Evolutionary conservation across 2,797 vertebrate genomes (phyloP), one percentile per base, ranked within the genome.

Genomic region (Cossypha dichroa): DNA sequence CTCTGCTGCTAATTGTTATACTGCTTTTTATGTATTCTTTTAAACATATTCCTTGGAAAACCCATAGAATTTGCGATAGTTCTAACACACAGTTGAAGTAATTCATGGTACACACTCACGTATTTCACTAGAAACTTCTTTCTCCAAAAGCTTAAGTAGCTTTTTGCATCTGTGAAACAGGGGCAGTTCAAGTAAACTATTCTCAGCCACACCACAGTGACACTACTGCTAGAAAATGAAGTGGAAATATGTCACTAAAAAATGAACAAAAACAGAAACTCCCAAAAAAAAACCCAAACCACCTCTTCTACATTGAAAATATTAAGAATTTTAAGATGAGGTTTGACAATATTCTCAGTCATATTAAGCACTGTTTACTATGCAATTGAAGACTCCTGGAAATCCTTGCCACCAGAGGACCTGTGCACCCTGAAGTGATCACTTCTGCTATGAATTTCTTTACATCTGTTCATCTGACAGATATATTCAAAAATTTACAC

Each of bases 381-480:
- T 2, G 51, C 12, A 52, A 13, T 17, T 88, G 64, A 62, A 73
- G n/a, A 59, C 34, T 33, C 38, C n/a, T 38, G 17, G 45, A 84
- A 92, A 69, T 16, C 62, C 41, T 12, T 78, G 41, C 21, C 52
- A 64, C 29, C 73, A 63, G 31, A 73, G 18, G 36, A 75, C 23
- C 17, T 26, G n/a, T 5, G 9, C 67, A 43, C 0, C 0, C 33
- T 21, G 2, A 68, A 83, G 31, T 1, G 13, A 66, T n/a, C 2
- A 1, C 31, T 70, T 72, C 16, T 6, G 3, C 15, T 69, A 43
- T 59, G 25, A 69, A 69, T 52, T 68, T 55, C 58, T 72, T 66
- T 23, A 7, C 6, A 2, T 43, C 33, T 58, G 18, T 70, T 73
- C 22, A 1, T 33, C 55, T 73, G 29, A 90, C 16, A 31, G 3